Percentiles rank a stretch among this genome's conserved stretches.
phyloP scores from a whole-genome alignment of 2,113 vertebrate species.

The Hemichromis elongatus region DNA sequence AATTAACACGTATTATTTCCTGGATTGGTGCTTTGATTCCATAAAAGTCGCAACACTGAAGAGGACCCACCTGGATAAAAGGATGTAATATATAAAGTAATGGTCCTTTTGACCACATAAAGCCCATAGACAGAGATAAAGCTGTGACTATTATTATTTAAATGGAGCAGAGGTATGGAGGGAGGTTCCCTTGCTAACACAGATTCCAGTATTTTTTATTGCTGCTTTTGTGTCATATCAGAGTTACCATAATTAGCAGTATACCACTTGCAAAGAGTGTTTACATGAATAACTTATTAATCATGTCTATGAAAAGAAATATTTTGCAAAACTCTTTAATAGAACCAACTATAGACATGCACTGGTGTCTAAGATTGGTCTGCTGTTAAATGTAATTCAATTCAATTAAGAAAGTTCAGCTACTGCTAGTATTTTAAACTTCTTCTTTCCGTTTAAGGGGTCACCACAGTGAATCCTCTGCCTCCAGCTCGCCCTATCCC shows the following conservation, averaged over 20 bases:
- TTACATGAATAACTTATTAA: not conserved
- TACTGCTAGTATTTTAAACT: not conserved
- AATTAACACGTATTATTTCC: slow-evolving; percentile 8
- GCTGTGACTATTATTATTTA: not conserved
- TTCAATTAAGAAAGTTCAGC: not conserved
- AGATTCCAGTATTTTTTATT: not conserved
- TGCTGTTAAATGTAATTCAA: not conserved
- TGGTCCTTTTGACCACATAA: slow-evolving; percentile 18
- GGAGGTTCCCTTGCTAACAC: not conserved
- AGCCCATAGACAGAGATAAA: not conserved
- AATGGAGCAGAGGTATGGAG: not conserved
- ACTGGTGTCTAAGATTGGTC: not conserved
- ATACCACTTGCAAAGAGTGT: not conserved
- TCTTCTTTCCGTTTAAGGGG: not conserved
- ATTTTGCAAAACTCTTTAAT: not conserved
- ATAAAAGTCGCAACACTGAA: not conserved
- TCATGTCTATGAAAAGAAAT: not conserved
- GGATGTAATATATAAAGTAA: slow-evolving; percentile 23
- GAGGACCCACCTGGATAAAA: not conserved
- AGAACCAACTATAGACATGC: not conserved
- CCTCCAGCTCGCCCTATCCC: not conserved
- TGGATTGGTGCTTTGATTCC: not conserved
- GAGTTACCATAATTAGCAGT: not conserved
- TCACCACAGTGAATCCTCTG: not conserved
- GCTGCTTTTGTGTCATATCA: not conserved